phyloP scores from a whole-genome alignment of 2,113 vertebrate species.

The Trichechus manatus region DNA sequence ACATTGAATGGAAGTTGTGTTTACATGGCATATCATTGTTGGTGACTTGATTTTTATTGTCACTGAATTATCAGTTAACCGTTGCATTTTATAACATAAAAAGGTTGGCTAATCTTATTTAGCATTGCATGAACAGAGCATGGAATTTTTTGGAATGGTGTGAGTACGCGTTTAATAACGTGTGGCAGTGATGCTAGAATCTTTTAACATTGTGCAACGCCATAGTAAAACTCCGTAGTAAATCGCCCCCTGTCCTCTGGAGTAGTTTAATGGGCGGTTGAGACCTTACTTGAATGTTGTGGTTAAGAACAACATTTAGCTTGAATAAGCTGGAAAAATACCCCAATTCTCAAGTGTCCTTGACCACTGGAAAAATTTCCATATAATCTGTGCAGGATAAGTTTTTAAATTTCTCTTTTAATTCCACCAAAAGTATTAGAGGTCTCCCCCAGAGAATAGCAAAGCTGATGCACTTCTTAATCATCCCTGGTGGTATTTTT shows the following conservation, averaged over 20 bases:
- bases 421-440: not conserved
- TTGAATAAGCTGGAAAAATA: not conserved
- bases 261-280: not conserved
- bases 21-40: not conserved
- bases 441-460: not conserved
- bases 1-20: not conserved
- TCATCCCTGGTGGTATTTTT: not conserved
- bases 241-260: not conserved
- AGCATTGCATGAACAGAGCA: not conserved
- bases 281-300: not conserved
- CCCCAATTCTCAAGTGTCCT: not conserved
- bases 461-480: not conserved
- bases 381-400: not conserved
- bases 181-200: not conserved
- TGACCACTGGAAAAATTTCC: not conserved
- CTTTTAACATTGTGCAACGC: not conserved
- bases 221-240: not conserved
- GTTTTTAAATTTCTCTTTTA: not conserved
- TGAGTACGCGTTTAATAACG: not conserved
- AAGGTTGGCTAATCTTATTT: not conserved
- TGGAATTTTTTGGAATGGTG: not conserved
- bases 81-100: conserved; percentile 25
- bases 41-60: conserved; percentile 46
- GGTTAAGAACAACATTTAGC: not conserved
- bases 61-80: not conserved